phyloP scores from a whole-genome alignment of 2,797 vertebrate genomes.

The Mormyrus proboscirostris region DNA sequence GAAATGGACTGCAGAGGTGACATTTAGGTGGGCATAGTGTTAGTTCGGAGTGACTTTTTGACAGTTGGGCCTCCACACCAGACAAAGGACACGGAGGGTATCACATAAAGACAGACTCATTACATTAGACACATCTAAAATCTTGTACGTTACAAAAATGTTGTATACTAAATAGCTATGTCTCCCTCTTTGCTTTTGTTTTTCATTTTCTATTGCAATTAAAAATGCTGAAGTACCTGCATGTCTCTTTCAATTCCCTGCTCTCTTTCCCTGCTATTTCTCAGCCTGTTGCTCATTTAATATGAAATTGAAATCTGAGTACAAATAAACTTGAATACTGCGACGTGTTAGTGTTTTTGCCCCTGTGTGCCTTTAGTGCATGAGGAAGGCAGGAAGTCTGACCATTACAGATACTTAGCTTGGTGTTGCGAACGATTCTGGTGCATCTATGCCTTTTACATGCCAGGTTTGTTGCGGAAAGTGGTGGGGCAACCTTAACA shows the following conservation, averaged over 20 bases:
- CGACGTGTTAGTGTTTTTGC: conserved; percentile 9
- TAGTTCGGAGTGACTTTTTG: conserved; percentile 7
- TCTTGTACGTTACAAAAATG: conserved; percentile 22
- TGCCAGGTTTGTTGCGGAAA: background rate
- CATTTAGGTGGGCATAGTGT: background rate
- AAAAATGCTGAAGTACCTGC: conserved; percentile 36
- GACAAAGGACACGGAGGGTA: conserved; percentile 1
- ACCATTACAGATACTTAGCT: conserved; percentile 24
- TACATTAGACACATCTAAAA: conserved; percentile 10
- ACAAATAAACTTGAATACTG: conserved; percentile 18
- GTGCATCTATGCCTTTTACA: background rate
- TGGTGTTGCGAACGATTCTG: background rate
- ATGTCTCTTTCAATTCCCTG: conserved; percentile 25
- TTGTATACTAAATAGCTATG: conserved; percentile 33
- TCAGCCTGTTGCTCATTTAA: conserved; percentile 16
- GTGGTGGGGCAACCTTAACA: background rate
- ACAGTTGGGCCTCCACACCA: conserved; percentile 9
- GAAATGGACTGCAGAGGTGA: background rate
- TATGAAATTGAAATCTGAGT: conserved; percentile 7
- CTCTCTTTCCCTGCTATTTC: conserved; percentile 2
- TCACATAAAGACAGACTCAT: background rate
- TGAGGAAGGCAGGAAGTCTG: conserved; percentile 35
- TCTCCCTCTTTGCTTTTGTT: conserved; percentile 38
- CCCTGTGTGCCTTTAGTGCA: background rate
- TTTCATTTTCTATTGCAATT: conserved; percentile 58